Percentiles rank a stretch among this genome's conserved stretches.
Conservation (phyloP, 2,797 vertebrate species). For the Alectoris magna region DNA sequence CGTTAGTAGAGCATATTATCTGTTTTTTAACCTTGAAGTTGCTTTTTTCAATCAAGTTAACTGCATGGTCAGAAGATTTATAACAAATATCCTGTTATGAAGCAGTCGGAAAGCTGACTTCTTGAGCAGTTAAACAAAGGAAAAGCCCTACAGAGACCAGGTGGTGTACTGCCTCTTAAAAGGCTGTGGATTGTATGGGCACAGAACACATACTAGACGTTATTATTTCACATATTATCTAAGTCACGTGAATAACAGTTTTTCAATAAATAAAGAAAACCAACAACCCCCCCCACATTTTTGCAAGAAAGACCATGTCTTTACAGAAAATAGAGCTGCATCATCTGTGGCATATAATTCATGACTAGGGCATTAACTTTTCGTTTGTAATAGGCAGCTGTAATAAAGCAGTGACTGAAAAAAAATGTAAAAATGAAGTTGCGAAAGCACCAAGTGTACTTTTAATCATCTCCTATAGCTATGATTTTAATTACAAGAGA, state of each 20-base stretch:
- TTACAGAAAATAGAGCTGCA: neutral
- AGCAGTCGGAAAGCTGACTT: neutral
- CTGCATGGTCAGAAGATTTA: neutral
- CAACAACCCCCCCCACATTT: neutral
- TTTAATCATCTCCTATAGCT: neutral
- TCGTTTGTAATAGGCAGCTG: neutral
- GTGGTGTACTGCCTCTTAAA: neutral
- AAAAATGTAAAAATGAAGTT: neutral
- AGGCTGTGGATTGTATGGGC: neutral
- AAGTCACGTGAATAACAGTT: neutral
- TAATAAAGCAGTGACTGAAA: neutral
- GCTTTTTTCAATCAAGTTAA: neutral
- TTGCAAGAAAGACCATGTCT: neutral
- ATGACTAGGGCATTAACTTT: neutral
- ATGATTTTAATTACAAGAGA: neutral
- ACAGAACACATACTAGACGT: neutral
- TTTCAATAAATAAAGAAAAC: neutral
- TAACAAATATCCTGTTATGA: neutral
- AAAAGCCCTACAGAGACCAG: neutral
- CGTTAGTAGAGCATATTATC: neutral
- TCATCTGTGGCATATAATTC: neutral
- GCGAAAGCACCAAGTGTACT: neutral
- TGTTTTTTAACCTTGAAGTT: neutral
- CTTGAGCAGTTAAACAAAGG: neutral
- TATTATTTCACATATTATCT: neutral